Evolutionary conservation across 2,888 invertebrate genomes (phyloP), one percentile per base, ranked within the genome.

Genomic region (Quadroppia sp.): DNA sequence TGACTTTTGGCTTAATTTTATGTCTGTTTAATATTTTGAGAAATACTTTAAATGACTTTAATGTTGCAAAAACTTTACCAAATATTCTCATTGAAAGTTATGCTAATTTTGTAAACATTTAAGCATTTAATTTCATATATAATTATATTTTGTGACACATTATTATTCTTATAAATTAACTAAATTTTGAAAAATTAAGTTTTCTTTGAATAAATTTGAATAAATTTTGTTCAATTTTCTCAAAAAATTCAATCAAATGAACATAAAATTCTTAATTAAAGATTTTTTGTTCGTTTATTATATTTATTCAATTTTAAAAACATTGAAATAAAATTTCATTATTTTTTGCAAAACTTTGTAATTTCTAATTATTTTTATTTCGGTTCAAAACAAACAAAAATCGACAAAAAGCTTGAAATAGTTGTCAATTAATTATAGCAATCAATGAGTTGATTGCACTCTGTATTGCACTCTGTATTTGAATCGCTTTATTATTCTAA

Each of bases 81-180:
- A n/a, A n/a, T n/a, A n/a, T n/a, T n/a, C n/a, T n/a, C n/a, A n/a
- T n/a, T n/a, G 69, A 69, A 69, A 69, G 9, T 45, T 69, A 69
- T 69, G 69, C 11, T 45, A 42, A 69, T 45, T 59, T 45, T 45
- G 59, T 59, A 59, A 59, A 30, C 59, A 59, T 30, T 9, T 59
- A 53, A 20, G 13, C 25, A 20, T 36, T 32, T 9, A 32, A 64
- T 36, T 64, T 13, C 3, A n/a, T 20, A n/a, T 53, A 20, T 20
- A n/a, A 1, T n/a, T 64, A 32, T 64, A n/a, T 28, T 36, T 64
- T 11, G 20, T 64, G 36, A 20, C 32, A 64, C 32, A 28, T 64
- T n/a, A 64, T 40, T 32, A 13, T 28, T 64, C 32, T 36, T 64
- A 9, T 17, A 64, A 64, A 64, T 64, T 64, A 64, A 20, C 61